Base-by-base conservation (phyloP, 2,113 vertebrate species). In the Manacus vitellinus region DNA sequence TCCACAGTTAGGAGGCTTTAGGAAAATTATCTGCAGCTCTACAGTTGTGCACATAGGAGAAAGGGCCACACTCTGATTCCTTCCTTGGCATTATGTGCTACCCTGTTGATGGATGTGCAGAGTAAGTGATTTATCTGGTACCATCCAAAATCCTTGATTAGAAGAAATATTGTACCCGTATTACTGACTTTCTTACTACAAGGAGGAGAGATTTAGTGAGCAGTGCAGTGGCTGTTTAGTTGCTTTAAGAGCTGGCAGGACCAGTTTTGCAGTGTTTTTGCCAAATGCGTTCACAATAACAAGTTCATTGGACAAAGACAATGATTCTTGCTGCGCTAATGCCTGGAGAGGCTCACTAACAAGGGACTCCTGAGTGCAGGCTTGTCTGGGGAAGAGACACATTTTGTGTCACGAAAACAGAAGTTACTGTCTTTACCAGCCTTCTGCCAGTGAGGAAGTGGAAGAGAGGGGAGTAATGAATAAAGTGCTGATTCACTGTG, bases 231-330 rank as follows among this genome's bases (percentile, higher is more conserved):
- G 59, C 52, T 54, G 39, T 37, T 63, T 31, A 28, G 43, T 47
- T 74, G 31, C 71, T 81, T 85, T 70, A 85, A 94, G 59, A 81
- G 49, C 56, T 93, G 25, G 74, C 72, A 70, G 37, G 70, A 74
- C 65, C 15, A 28, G 4, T 71, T 94, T 67, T 94, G 65, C 77
- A 51, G 52, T 51, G 81, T 35, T 94, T 97, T 71, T 96, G 76
- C 84, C 92, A 94, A 96, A 78, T 72, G 41, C 19, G 63, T 91
- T 93, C 81, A 67, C 35, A 51, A 80, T 78, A 77, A 74, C 65
- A 92, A 89, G 87, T 90, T 96, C 58, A 85, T 52, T 95, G 55
- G 89, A 56, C 88, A 95, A 94, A 55, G 59, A 94, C 28, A 95
- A 90, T 91, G 80, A 55, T 92, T 97, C 51, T 93, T 85, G 71